Evolutionary conservation across 2,113 vertebrate genomes (phyloP).

Genomic region (Bettongia penicillata): DNA sequence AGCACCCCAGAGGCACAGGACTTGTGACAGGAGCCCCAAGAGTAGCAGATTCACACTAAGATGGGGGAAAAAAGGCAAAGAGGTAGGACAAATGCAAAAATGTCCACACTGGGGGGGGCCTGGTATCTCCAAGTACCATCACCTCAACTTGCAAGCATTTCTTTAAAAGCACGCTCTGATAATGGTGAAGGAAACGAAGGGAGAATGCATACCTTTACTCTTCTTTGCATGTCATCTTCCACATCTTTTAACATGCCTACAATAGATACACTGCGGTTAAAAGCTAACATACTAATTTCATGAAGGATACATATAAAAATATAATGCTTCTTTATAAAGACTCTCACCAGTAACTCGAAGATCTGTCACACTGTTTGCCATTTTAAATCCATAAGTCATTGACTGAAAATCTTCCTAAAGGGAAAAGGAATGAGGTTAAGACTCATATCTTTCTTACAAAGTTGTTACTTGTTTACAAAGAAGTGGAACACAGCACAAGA

Average conservation of each 20-base stretch:
- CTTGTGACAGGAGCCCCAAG: neutral
- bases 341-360: constrained; percentile 95
- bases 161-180: constrained; percentile 32
- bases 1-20: neutral
- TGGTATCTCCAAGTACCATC: neutral
- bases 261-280: neutral
- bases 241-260: constrained; percentile 99
- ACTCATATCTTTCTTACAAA: constrained; percentile 45
- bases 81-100: neutral
- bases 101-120: neutral
- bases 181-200: neutral
- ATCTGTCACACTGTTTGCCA: constrained; percentile 98
- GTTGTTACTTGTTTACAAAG: constrained; percentile 25
- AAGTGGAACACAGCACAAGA: neutral
- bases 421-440: constrained; percentile 44
- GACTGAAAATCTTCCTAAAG: constrained; percentile 98
- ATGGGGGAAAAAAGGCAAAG: neutral
- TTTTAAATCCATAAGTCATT: constrained; percentile 99
- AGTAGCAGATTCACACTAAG: neutral
- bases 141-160: neutral
- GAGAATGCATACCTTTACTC: constrained; percentile 92
- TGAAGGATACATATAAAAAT: constrained; percentile 48
- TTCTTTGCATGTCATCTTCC: constrained; percentile 97
- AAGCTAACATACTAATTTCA: constrained; percentile 50
- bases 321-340: constrained; percentile 22